Base-by-base conservation (phyloP, 2,888 invertebrate species). In the Aphodius granarius region DNA sequence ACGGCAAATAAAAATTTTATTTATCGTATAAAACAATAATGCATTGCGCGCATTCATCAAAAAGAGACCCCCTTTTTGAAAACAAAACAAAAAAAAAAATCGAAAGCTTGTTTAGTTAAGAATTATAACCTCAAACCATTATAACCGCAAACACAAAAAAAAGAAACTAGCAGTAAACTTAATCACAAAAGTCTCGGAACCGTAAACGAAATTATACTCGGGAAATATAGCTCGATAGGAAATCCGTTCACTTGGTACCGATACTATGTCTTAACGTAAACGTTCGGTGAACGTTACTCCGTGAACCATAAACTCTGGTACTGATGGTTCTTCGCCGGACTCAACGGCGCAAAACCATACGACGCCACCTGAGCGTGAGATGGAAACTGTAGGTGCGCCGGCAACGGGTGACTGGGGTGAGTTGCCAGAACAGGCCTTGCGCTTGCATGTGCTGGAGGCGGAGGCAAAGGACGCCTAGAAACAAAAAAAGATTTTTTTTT, bases 391-490 rank as follows among this genome's bases (percentile, higher is more conserved):
- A 95, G 92, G 86, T 95, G 95, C 6, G 95, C 95, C 78, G 95
- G 95, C 83, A 95, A 87, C 68, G 94, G 94, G 87, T 95, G 94
- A 72, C 92, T 90, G 78, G 94, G 91, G 87, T 93, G 91, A 79
- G 90, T 89, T 71, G 91, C 90, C 85, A 91, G 86, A 81, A 91
- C 89, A 73, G 91, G 91, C 84, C 93, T 88, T 73, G 94, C 94
- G 83, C 92, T 92, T 82, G 92, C 92, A 83, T 95, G 94, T 87
- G 95, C 96, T 18, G 96, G 95, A 71, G 94, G 94, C 9, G 96
- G 95, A 64, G 88, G 88, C 72, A 95, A 87, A 78, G 91, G 91
- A 81, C 92, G 89, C 85, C 89, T 89, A 86, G 84, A 87, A 87
- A 75, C 78, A 73, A 79, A 62, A 71, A 65, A 64, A 65, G n/a